Base-by-base conservation (phyloP, 2,888 invertebrate species). In the Bimastos eiseni region DNA sequence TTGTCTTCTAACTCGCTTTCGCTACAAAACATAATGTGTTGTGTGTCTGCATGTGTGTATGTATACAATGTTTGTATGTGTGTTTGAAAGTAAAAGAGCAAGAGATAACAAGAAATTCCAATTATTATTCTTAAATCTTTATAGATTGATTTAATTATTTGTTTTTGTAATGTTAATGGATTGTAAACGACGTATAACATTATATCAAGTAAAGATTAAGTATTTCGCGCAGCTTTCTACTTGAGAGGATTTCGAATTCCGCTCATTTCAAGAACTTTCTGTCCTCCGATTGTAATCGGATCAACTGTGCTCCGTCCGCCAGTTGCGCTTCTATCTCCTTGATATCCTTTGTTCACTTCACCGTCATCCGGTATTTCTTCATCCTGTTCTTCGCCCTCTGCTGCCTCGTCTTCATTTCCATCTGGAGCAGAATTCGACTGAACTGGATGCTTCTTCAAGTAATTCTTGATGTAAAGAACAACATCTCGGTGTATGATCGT, bases 181-280 rank as follows among this genome's bases (percentile, higher is more conserved):
- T 6, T 4, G 55, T 30, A 4, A 55, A 41, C 41, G 41, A 15
- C 15, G 41, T 41, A 41, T 41, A 41, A 15, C 8, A 11, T 15
- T 41, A 41, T 11, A 41, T 41, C 41, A n/a, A n/a, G n/a, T 49
- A 1, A 49, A 49, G 41, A 24, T 24, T 44, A 83, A 83, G 13
- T 17, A 84, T 84, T 84, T 5, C 13, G 36, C 19, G 34, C n/a
- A 36, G 36, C n/a, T 4, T 34, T 36, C 37, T 86, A 36, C 36
- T 34, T 34, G 36, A 86, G 86, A 86, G 86, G 86, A 86, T 37
- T 86, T 86, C 37, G 34, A 86, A 86, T 36, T 86, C 86, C 86
- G 86, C 37, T 86, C 86, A 86, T 86, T 86, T 86, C 86, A 37
- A 86, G 86, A 37, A 86, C 37, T 36, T 33, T 86, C 34, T 86